Evolutionary conservation across 2,888 invertebrate species (phyloP).

Genomic region (Lasioglossum leucozonium): DNA sequence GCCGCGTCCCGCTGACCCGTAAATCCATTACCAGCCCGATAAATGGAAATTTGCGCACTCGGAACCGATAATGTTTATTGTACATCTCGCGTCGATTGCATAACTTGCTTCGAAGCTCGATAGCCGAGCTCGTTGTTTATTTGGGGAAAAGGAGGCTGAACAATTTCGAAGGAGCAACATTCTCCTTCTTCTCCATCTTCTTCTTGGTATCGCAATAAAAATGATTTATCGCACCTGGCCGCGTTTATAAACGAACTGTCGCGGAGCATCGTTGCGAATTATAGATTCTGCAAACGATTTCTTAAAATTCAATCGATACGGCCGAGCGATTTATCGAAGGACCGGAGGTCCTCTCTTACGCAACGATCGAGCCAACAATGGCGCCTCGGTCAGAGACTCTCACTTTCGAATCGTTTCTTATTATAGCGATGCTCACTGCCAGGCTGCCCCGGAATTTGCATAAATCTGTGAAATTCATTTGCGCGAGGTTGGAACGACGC

Average conservation of each 20-base stretch:
- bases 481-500: not conserved
- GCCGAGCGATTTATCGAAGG: not conserved
- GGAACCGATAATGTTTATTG: slow-evolving; percentile 7
- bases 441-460: not conserved
- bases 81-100: slow-evolving; percentile 26
- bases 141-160: not conserved
- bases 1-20: slow-evolving; percentile 20
- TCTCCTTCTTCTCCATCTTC: too few species aligned
- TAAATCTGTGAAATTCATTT: not conserved
- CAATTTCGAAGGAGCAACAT: not conserved
- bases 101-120: not conserved
- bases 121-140: not conserved
- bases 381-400: slow-evolving; percentile 9
- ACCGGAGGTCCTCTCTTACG: not conserved
- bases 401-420: slow-evolving; percentile 9
- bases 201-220: too few species aligned
- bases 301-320: not conserved
- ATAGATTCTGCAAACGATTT: not conserved
- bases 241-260: too few species aligned
- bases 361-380: not conserved
- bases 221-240: too few species aligned
- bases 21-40: slow-evolving; percentile 40
- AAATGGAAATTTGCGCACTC: slow-evolving; percentile 33
- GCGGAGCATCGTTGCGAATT: not conserved
- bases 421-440: not conserved